Percentiles rank a stretch among this genome's conserved stretches.
Evolutionary conservation across 2,888 invertebrate genomes (phyloP).

Genomic region (Clitarchus hookeri): DNA sequence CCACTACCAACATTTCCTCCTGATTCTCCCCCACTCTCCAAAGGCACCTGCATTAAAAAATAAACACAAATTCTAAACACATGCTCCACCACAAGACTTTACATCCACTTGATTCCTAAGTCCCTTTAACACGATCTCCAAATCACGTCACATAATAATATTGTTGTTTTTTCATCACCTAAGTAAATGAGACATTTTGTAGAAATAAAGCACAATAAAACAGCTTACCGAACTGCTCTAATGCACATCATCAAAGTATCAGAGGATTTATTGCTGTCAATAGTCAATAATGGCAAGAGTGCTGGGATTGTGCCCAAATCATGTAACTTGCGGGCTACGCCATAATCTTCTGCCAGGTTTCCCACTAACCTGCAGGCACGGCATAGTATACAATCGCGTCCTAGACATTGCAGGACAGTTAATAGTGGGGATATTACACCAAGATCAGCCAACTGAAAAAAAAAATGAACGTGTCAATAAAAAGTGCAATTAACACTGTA

Average conservation of each 20-base stretch:
- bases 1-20: not conserved
- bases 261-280: not conserved
- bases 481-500: too few relatives aligned
- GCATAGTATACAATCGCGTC: conserved; percentile 1
- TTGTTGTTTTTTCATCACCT: too few relatives aligned
- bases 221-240: not conserved
- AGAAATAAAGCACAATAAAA: too few relatives aligned
- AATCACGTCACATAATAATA: too few relatives aligned
- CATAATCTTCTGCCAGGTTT: conserved; percentile 1
- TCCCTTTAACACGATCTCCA: too few relatives aligned
- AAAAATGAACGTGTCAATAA: not conserved
- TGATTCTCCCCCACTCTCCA: not conserved
- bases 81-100: too few relatives aligned
- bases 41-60: not conserved
- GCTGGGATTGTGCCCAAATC: not conserved
- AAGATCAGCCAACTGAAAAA: not conserved
- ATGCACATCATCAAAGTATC: conserved; percentile 14
- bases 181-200: too few relatives aligned
- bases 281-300: not conserved
- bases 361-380: not conserved
- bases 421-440: not conserved
- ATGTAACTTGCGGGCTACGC: not conserved
- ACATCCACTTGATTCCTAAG: too few relatives aligned
- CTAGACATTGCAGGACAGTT: not conserved
- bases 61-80: too few relatives aligned